phyloP scores from a whole-genome alignment of 2,113 vertebrate species.

The Raphicerus campestris region DNA sequence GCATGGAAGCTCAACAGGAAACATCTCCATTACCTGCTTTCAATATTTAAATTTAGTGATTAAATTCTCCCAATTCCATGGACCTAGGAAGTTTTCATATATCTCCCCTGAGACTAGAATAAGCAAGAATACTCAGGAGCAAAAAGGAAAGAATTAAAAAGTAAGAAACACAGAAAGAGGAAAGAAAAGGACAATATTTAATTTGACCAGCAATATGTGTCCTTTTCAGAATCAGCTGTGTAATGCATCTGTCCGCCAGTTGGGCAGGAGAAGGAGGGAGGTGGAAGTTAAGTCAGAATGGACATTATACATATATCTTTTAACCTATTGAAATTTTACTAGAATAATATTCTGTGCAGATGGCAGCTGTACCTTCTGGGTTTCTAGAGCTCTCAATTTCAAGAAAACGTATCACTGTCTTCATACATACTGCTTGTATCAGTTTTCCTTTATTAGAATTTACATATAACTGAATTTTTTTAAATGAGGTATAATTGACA shows the following conservation, averaged over 20 bases:
- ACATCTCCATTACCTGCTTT: background rate
- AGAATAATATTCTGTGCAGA: background rate
- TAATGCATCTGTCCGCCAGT: background rate
- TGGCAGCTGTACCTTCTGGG: background rate
- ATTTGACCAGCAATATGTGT: background rate
- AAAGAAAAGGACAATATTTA: background rate
- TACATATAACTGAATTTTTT: background rate
- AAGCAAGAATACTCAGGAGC: background rate
- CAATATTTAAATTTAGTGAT: background rate
- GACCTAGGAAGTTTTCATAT: background rate
- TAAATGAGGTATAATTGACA: background rate
- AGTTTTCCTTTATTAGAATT: background rate
- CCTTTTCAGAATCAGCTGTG: background rate
- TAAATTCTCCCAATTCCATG: background rate
- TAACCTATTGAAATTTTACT: background rate
- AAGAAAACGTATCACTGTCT: background rate
- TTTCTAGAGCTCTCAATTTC: background rate
- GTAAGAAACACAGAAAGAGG: background rate
- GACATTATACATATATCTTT: background rate
- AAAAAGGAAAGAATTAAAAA: background rate
- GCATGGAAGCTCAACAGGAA: background rate
- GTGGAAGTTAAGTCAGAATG: background rate
- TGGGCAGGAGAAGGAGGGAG: background rate
- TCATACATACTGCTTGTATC: background rate
- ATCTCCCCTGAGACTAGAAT: background rate